Evolutionary conservation across 2,113 vertebrate genomes (phyloP), one percentile per base, ranked within the genome.

Genomic region (Sander lucioperca): DNA sequence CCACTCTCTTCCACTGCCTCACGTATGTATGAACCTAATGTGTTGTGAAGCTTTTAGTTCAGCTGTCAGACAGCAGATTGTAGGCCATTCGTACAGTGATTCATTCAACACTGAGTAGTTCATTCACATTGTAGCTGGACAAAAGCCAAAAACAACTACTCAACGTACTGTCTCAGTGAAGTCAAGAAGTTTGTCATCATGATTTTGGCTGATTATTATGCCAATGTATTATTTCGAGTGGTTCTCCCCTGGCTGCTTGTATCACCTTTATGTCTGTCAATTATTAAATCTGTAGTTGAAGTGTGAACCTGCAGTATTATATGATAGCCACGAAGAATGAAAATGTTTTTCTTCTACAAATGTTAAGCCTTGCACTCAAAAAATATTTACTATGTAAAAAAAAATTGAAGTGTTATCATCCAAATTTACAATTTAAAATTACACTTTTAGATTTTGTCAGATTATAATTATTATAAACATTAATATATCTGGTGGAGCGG

Each of bases 131-230:
- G 15, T 14, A 8, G 56, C 30, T 76, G 56, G 51, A 79, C 14
- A 36, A 25, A 65, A 77, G 64, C 68, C 80, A 82, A 62, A 47
- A 25, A 36, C 39, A 39, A 10, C 14, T n/a, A 4, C 63, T 51
- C n/a, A 69, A 23, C 27, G 39, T 25, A n/a, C 47, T 43, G 27
- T 14, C 30, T 9, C 39, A 67, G 71, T 16, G 53, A 62, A 57
- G 33, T 73, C 8, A 21, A 50, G 19, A 50, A 13, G 25, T 50
- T 45, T 51, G 58, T 30, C 21, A 43, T 68, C 21, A 47, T 27
- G 30, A 62, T 36, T 53, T 75, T 16, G 11, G 56, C 16, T 30
- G n/a, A 39, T 47, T 36, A 48, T 30, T 51, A 11, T 10, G 16
- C 6, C 23, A 13, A 1, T 47, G 51, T 53, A 27, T 59, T 47